Conservation (phyloP, 2,888 invertebrate genomes). For the Drosophila sordidula region DNA sequence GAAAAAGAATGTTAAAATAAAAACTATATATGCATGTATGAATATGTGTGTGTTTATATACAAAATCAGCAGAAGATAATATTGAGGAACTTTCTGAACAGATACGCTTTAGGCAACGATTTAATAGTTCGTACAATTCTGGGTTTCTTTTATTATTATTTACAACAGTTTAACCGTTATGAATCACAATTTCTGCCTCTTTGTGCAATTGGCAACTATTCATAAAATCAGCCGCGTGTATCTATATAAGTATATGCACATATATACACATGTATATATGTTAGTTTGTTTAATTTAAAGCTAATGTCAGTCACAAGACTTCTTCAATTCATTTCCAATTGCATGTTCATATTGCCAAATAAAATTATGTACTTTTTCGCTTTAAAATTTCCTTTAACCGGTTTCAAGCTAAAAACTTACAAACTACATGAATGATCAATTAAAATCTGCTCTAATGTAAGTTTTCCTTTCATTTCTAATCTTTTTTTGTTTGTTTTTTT, state of each 20-base stretch:
- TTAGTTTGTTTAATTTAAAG: conserved; percentile 52
- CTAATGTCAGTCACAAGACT: conserved; percentile 63
- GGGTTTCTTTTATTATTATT: conserved; percentile 25
- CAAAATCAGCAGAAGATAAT: conserved; percentile 8
- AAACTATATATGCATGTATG: not conserved
- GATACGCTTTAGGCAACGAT: conserved; percentile 18
- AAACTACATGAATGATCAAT: conserved; percentile 25
- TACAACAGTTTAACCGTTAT: conserved; percentile 49
- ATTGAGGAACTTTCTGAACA: conserved; percentile 44
- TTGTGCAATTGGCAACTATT: conserved; percentile 25
- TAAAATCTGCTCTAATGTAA: conserved; percentile 10
- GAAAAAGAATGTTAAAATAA: not conserved
- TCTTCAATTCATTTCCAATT: conserved; percentile 18
- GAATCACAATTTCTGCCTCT: conserved; percentile 43
- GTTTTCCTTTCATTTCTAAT: too few species aligned
- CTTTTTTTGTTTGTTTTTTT: too few species aligned
- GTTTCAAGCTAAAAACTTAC: conserved; percentile 32
- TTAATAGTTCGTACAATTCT: conserved; percentile 12
- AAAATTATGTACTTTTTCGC: not conserved
- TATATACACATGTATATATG: conserved; percentile 9
- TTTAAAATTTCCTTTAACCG: conserved; percentile 26
- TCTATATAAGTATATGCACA: not conserved
- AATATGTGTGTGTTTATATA: conserved; percentile 1
- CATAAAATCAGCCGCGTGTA: conserved; percentile 10
- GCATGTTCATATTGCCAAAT: conserved; percentile 29